Evolutionary conservation across 2,888 invertebrate genomes (phyloP).

Genomic region (Plebejus anna): DNA sequence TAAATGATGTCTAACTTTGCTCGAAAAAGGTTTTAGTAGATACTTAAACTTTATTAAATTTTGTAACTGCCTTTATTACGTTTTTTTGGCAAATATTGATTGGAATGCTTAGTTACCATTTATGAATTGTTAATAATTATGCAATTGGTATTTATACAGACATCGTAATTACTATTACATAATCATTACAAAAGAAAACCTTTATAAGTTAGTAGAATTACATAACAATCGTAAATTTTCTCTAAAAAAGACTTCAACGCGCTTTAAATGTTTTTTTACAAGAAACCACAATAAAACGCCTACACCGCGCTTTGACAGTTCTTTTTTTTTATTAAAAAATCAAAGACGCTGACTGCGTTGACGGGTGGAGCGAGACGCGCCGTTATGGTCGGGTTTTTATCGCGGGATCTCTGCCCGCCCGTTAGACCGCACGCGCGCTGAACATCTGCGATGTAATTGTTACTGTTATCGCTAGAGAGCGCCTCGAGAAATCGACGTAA

Average conservation of each 20-base stretch:
- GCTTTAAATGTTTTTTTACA: neutral
- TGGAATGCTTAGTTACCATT: neutral
- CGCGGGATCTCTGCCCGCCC: constrained; percentile 65
- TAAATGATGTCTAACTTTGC: neutral
- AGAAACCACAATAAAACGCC: neutral
- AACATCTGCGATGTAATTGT: constrained; percentile 31
- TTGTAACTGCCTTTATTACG: neutral
- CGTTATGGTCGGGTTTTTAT: constrained; percentile 71
- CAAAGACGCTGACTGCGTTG: constrained; percentile 47
- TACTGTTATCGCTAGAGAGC: constrained; percentile 18
- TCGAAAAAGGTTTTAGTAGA: neutral
- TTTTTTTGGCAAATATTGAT: neutral
- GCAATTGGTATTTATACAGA: too few relatives aligned
- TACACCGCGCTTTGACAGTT: neutral
- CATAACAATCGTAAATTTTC: neutral
- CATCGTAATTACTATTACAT: too few relatives aligned
- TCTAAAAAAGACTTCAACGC: constrained; percentile 5
- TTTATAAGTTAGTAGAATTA: neutral
- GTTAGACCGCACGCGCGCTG: constrained; percentile 65
- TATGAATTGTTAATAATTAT: too few relatives aligned
- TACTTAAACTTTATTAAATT: neutral
- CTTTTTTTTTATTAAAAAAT: constrained; percentile 10
- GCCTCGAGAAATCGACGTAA: constrained; percentile 1
- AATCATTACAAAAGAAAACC: too few relatives aligned
- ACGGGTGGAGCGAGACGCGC: constrained; percentile 66